Percentiles rank a stretch among this genome's conserved stretches.
Conservation (phyloP, 2,113 vertebrate species). For the Picathartes gymnocephalus region DNA sequence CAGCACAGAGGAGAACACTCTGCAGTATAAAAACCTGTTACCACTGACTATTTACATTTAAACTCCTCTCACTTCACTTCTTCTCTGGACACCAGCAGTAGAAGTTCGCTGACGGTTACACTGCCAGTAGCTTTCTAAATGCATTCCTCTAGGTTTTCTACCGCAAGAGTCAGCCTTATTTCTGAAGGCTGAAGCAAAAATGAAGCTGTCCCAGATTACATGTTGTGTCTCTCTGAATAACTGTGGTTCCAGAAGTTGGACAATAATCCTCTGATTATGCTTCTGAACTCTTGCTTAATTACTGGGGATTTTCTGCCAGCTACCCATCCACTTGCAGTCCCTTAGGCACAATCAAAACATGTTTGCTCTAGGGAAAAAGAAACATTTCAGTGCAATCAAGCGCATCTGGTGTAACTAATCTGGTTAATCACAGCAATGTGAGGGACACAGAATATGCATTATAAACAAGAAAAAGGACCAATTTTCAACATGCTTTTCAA, state of each 20-base stretch:
- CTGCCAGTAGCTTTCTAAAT: conserved; percentile 39
- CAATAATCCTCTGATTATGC: conserved; percentile 54
- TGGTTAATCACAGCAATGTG: conserved; percentile 72
- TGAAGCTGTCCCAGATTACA: conserved; percentile 30
- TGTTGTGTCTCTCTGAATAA: conserved; percentile 14
- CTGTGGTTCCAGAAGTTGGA: conserved; percentile 45
- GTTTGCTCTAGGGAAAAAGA: conserved; percentile 71
- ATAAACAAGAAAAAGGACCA: conserved; percentile 64
- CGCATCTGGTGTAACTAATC: conserved; percentile 69
- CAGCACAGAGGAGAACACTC: conserved; percentile 44
- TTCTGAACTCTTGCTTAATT: conserved; percentile 62
- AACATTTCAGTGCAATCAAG: conserved; percentile 76
- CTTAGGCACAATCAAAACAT: conserved; percentile 73
- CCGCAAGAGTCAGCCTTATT: conserved; percentile 12
- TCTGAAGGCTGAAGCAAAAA: conserved; percentile 29
- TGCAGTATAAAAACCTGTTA: background rate
- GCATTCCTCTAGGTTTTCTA: conserved; percentile 30
- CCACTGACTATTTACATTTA: conserved; percentile 1
- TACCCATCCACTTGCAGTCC: conserved; percentile 63
- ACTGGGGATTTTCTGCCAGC: conserved; percentile 57
- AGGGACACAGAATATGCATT: conserved; percentile 63
- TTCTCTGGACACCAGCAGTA: conserved; percentile 1
- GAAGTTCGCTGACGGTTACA: conserved; percentile 19
- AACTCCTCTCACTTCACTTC: conserved; percentile 30
- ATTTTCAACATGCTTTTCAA: conserved; percentile 71